Base-by-base conservation (phyloP, 2,888 invertebrate genomes). In the Pharmacophagus antenor region DNA sequence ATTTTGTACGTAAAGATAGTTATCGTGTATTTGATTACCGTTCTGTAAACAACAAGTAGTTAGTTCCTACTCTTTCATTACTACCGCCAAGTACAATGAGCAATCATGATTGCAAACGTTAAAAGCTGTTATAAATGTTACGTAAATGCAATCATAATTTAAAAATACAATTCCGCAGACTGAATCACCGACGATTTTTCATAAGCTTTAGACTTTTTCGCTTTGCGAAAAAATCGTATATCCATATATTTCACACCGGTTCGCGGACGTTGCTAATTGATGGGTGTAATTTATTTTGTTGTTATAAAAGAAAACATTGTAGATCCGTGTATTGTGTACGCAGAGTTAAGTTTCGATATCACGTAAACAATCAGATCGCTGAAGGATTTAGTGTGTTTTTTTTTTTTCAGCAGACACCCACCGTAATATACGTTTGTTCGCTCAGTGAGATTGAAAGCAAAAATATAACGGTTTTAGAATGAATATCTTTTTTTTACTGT, bases 281-380 rank as follows among this genome's bases (percentile, higher is more conserved):
- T 55, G 59, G 46, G 44, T 12, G 46, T 55, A 55, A 55, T 60
- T 50, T 50, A 60, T 60, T 42, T 50, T 6, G 22, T 41, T 55
- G 37, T 60, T 51, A 55, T 59, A 44, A 50, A n/a, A n/a, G n/a
- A n/a, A 60, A 60, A 60, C 55, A 55, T 51, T 31, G 22, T 51
- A 48, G 7, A 37, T 52, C 46, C n/a, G n/a, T 17, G 50, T 46
- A 23, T 51, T 46, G 46, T 44, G 59, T 21, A 50, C 49, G 31
- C 27, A 17, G 44, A 50, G 49, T 23, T 17, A 59, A 44, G 44
- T 31, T 25, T 7, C 49, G 44, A 53, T 53, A 41, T 37, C 44
- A 49, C 54, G 59, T 55, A 60, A 55, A 60, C 59, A 60, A n/a
- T 23, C 23, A 18, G 37, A 27, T 50, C 44, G 59, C 37, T 49